Evolutionary conservation across 2,797 vertebrate species (phyloP).

Genomic region (Gorsachius magnificus): DNA sequence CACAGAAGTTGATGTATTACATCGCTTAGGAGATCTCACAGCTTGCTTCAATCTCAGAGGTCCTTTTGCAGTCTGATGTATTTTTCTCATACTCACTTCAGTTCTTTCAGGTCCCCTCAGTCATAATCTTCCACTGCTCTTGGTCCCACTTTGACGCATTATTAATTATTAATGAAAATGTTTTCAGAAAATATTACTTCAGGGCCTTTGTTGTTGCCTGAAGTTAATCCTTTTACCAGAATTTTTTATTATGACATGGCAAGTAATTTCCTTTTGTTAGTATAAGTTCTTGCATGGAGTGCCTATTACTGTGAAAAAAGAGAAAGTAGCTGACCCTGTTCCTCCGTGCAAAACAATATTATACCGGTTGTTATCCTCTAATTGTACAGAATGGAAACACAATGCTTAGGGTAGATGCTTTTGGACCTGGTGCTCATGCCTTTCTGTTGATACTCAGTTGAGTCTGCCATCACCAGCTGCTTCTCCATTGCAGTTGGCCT

Average conservation of each 20-base stretch:
- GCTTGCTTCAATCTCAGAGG: not conserved
- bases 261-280: not conserved
- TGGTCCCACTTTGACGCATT: not conserved
- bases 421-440: too few species aligned
- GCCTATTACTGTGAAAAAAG: not conserved
- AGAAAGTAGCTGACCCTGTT: not conserved
- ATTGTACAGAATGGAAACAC: not conserved
- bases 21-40: not conserved
- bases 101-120: not conserved
- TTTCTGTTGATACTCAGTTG: not conserved
- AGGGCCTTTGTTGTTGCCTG: not conserved
- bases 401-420: not conserved
- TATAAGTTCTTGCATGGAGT: not conserved
- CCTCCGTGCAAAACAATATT: not conserved
- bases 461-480: not conserved
- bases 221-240: not conserved
- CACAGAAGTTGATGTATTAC: not conserved
- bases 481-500: not conserved
- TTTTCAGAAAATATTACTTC: not conserved
- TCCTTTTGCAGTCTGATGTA: not conserved
- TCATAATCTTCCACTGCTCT: not conserved
- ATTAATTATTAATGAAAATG: not conserved
- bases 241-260: not conserved
- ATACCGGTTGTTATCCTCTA: not conserved
- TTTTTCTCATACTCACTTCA: not conserved